These are phyloP conservation scores for Momotus momota DNA, from an alignment of 2,797 vertebrate genomes.

Conservation along the genomic window DNA sequence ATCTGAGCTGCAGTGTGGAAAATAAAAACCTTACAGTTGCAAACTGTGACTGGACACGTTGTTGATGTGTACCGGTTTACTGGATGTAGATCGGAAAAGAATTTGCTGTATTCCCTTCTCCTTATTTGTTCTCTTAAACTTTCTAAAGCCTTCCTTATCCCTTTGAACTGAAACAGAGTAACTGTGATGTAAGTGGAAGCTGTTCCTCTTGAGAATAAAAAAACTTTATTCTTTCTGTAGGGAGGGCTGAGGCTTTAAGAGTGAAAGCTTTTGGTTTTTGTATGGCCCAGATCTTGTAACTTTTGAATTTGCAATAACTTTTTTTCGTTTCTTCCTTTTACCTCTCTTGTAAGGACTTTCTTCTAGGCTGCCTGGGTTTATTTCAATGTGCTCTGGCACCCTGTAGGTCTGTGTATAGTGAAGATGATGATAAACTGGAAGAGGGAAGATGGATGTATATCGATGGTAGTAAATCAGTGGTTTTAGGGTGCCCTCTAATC, in stretches of 20 bases:
- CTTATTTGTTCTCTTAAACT: background rate
- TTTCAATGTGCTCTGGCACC: background rate
- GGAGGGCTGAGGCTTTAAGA: background rate
- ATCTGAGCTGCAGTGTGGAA: background rate
- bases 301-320: background rate
- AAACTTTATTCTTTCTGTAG: background rate
- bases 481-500: background rate
- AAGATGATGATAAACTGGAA: background rate
- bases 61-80: background rate
- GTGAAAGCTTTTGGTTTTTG: background rate
- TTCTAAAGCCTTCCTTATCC: background rate
- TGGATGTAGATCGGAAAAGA: background rate
- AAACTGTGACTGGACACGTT: background rate
- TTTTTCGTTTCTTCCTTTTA: rapidly evolving
- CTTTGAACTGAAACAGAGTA: background rate
- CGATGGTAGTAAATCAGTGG: background rate
- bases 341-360: background rate
- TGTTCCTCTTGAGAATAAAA: background rate
- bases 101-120: background rate
- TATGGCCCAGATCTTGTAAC: background rate
- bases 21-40: background rate
- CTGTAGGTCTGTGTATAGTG: background rate
- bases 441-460: background rate
- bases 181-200: background rate
- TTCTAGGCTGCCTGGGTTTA: background rate